Evolutionary conservation across 2,113 vertebrate species (phyloP).

Genomic region (Pseudorectes ferrugineus): DNA sequence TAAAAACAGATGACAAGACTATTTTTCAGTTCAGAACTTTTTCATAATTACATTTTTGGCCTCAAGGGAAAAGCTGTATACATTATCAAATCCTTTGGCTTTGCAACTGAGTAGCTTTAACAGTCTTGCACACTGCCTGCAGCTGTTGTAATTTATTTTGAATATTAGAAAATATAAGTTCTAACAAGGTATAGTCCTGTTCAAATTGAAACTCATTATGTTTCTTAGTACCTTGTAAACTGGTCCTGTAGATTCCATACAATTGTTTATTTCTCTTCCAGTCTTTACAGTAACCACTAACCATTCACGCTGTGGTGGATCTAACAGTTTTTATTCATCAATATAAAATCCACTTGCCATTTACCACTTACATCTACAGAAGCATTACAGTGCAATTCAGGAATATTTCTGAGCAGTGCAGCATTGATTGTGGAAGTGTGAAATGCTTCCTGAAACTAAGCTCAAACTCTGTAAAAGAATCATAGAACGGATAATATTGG

Average conservation of each 20-base stretch:
- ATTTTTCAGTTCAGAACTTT: slow-evolving; percentile 60
- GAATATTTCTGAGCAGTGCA: neutral
- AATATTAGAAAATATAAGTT: slow-evolving; percentile 41
- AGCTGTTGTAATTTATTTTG: slow-evolving; percentile 49
- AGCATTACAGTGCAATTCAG: neutral
- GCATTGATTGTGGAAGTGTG: neutral
- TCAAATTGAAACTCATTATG: neutral
- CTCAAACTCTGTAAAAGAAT: neutral
- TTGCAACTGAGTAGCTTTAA: slow-evolving; percentile 13
- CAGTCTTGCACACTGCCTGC: neutral
- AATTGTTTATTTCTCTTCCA: neutral
- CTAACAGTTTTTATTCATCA: neutral
- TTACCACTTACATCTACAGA: neutral
- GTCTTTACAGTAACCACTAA: neutral
- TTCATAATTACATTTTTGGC: slow-evolving; percentile 70
- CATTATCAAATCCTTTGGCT: slow-evolving; percentile 57
- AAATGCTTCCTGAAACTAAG: neutral
- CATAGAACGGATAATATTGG: neutral
- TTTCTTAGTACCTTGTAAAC: neutral
- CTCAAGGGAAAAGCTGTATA: slow-evolving; percentile 54
- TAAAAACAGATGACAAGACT: slow-evolving; percentile 61
- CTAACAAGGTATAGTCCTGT: neutral
- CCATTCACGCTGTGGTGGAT: neutral
- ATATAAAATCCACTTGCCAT: neutral
- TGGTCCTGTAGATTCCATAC: neutral